phyloP scores from a whole-genome alignment of 2,113 vertebrate genomes.

The Mixornis gularis region DNA sequence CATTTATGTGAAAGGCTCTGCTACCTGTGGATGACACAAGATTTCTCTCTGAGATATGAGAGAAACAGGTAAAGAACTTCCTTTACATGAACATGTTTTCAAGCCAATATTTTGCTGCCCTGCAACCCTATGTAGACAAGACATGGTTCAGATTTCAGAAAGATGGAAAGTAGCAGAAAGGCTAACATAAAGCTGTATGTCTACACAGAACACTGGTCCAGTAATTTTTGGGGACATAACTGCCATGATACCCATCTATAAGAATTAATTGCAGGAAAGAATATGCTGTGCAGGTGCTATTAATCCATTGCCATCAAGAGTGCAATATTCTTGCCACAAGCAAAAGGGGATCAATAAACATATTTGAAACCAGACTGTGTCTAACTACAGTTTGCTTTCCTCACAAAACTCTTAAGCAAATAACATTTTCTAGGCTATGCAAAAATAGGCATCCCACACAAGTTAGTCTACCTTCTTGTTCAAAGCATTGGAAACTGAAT shows the following conservation, averaged over 20 bases:
- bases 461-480: constrained; percentile 34
- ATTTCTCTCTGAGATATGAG: neutral
- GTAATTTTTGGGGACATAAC: neutral
- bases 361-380: constrained; percentile 45
- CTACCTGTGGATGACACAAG: neutral
- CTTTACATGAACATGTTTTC: neutral
- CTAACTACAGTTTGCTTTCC: constrained; percentile 43
- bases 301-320: constrained; percentile 14
- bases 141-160: neutral
- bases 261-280: neutral
- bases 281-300: neutral
- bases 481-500: constrained; percentile 55
- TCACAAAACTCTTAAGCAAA: constrained; percentile 20
- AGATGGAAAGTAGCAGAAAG: neutral
- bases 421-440: neutral
- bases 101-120: neutral
- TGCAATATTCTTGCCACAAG: constrained; percentile 34
- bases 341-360: neutral
- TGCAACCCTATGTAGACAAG: neutral
- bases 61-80: neutral
- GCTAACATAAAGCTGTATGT: neutral
- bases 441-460: neutral
- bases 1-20: neutral
- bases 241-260: neutral
- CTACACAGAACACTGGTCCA: neutral